Evolutionary conservation across 2,888 invertebrate species (phyloP).

Genomic region (Tenthredo distinguenda): DNA sequence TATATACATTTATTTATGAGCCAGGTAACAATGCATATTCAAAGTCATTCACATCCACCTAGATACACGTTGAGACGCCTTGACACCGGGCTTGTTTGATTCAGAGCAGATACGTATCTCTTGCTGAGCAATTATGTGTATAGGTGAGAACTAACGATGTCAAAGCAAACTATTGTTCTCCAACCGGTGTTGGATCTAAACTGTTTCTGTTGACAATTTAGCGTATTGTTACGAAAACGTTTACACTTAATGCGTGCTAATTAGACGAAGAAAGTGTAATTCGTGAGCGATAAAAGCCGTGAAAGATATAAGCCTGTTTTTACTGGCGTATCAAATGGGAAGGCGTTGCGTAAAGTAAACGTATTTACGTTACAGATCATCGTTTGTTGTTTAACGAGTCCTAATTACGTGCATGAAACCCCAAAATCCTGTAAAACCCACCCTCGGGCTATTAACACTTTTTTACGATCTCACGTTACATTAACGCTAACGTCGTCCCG

Average conservation of each 20-base stretch:
- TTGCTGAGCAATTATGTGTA: slow-evolving; percentile 10
- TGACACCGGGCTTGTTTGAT: neutral
- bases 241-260: slow-evolving; percentile 9
- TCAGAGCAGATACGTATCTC: slow-evolving; percentile 3
- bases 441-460: slow-evolving; percentile 34
- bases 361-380: slow-evolving; percentile 47
- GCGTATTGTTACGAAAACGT: slow-evolving; percentile 30
- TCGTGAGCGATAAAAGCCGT: slow-evolving; percentile 29
- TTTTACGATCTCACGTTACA: slow-evolving; percentile 35
- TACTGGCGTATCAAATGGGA: slow-evolving; percentile 28
- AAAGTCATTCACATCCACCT: neutral
- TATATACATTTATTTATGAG: neutral
- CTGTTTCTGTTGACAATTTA: slow-evolving; percentile 39
- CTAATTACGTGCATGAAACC: slow-evolving; percentile 38
- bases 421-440: slow-evolving; percentile 43
- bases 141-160: slow-evolving; percentile 13
- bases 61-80: neutral
- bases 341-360: slow-evolving; percentile 46
- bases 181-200: slow-evolving; percentile 7
- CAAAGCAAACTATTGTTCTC: slow-evolving; percentile 30
- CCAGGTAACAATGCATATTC: neutral
- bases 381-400: slow-evolving; percentile 47
- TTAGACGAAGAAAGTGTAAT: slow-evolving; percentile 18
- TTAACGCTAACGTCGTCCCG: slow-evolving; percentile 38
- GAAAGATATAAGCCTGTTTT: slow-evolving; percentile 37